Evolutionary conservation across 2,888 invertebrate species (phyloP), one percentile per base, ranked within the genome.

Genomic region (Eumerus sabulonum): DNA sequence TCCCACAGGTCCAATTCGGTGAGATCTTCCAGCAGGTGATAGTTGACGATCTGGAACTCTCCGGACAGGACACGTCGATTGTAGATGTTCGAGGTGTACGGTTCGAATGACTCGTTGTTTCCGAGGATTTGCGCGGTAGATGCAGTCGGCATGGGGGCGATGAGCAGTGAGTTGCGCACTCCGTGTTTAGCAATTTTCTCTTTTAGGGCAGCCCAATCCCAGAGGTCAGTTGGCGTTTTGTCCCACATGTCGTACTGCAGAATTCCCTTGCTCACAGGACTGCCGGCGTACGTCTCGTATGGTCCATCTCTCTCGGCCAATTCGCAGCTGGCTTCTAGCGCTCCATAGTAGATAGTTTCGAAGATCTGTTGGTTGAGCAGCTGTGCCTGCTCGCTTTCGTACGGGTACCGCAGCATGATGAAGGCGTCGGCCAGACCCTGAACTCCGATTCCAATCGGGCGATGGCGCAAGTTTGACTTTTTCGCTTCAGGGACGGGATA

Each of bases 131-230:
- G 99, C 1, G 99, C 99, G 0, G 99, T 99, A 0, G 98, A 98
- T 9, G 99, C 98, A 4, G 99, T 99, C 0, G 99, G 99, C 99
- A 99, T 99, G 0, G 98, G 98, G 0, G 99, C 98, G 81, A 99
- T 84, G 16, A 99, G 90, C 27, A 98, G 90, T 1, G 98, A 98
- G 90, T 99, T 99, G 67, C 99, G 91, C 0, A 99, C 90, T 9
- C 99, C 99, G 89, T 96, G 92, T 89, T 94, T 91, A 0, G 94
- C 93, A 83, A 99, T 98, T 86, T 94, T 95, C 54, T 90, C 91
- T 88, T 97, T 97, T 14, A 99, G 90, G 7, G 86, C 90, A 1
- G 90, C 85, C 99, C 99, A 99, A 87, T 99, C 92, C 95, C 97
- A 98, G 4, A 96, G 90, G 83, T 94, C 91, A 0, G 96, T 94